phyloP scores from a whole-genome alignment of 1,140 invertebrate species.

The Dysdera silvatica region DNA sequence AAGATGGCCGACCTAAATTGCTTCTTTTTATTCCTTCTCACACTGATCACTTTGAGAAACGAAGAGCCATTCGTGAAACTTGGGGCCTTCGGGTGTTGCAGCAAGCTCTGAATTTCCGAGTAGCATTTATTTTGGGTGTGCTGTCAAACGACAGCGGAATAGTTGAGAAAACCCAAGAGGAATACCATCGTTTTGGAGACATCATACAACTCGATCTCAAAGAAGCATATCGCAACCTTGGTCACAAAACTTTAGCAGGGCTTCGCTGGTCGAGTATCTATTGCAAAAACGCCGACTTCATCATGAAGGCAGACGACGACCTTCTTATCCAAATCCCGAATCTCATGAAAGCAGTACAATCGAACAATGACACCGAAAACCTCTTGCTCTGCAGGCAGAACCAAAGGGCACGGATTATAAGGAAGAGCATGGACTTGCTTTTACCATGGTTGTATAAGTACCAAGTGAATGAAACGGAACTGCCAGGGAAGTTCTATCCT shows the following conservation, averaged over 20 bases:
- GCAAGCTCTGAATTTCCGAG: constrained; percentile 31
- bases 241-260: constrained; percentile 43
- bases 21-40: constrained; percentile 34
- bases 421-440: constrained; percentile 17
- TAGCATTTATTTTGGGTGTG: constrained; percentile 34
- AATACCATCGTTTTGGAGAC: constrained; percentile 42
- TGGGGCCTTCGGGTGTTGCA: constrained; percentile 34
- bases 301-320: constrained; percentile 48
- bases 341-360: constrained; percentile 23
- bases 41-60: constrained; percentile 21
- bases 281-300: constrained; percentile 39
- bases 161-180: constrained; percentile 35
- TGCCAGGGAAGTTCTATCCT: constrained; percentile 36
- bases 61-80: constrained; percentile 34
- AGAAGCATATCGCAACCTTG: constrained; percentile 46
- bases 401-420: constrained; percentile 29
- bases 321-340: constrained; percentile 44
- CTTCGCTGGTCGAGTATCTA: constrained; percentile 42
- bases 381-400: constrained; percentile 35
- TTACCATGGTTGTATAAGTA: constrained; percentile 27
- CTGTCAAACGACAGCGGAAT: not conserved
- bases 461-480: constrained; percentile 26
- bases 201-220: constrained; percentile 44
- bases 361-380: not conserved
- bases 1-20: constrained; percentile 6